Conservation (phyloP, 2,113 vertebrate genomes). For the Microcebus ravelobensis region DNA sequence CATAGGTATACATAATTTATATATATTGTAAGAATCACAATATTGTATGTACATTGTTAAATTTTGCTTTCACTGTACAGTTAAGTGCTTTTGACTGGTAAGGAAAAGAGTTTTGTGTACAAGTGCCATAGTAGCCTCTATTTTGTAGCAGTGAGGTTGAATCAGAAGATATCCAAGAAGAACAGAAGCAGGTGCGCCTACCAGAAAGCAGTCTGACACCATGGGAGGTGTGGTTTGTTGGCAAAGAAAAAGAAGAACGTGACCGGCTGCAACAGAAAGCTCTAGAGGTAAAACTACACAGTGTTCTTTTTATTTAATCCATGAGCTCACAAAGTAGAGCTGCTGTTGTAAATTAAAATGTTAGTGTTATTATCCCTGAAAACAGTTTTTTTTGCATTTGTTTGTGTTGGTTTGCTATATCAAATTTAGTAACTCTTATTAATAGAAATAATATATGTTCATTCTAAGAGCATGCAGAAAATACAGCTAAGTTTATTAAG, state of each 20-base stretch:
- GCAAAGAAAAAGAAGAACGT: constrained; percentile 92
- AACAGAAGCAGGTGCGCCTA: constrained; percentile 43
- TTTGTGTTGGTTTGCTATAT: background rate
- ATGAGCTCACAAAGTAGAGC: background rate
- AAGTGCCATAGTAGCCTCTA: background rate
- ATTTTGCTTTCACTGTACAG: background rate
- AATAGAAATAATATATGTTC: background rate
- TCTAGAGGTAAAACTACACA: constrained; percentile 86
- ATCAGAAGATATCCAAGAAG: constrained; percentile 37
- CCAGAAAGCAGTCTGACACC: constrained; percentile 86
- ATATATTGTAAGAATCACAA: background rate
- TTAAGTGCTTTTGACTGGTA: background rate
- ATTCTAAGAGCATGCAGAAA: background rate
- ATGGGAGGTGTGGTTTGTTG: constrained; percentile 95
- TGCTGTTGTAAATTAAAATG: constrained; percentile 2
- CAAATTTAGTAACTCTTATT: background rate
- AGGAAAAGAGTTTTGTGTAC: background rate
- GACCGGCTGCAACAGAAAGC: constrained; percentile 87
- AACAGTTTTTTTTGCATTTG: constrained; percentile 39
- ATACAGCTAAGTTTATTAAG: background rate
- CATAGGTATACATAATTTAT: background rate
- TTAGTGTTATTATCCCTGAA: constrained; percentile 38
- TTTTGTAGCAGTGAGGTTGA: constrained; percentile 42
- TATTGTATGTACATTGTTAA: background rate
- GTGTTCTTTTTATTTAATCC: constrained; percentile 2